phyloP scores from a whole-genome alignment of 2,113 vertebrate genomes.

The Datnioides undecimradiatus region DNA sequence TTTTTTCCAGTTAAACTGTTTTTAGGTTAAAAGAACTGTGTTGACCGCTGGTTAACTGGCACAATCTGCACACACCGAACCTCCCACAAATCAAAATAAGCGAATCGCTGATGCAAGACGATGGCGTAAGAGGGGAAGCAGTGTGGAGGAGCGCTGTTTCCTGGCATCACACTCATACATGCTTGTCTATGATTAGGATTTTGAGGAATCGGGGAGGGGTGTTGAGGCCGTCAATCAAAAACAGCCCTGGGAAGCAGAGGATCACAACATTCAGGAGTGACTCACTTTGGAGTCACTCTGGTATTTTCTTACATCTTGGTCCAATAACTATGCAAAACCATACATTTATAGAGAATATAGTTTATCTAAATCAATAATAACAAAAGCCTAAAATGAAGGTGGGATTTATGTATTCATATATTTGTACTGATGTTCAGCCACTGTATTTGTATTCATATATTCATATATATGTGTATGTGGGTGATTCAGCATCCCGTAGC shows the following conservation, averaged over 20 bases:
- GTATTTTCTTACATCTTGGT: no score
- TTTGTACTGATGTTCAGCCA: no score
- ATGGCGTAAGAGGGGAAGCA: not conserved
- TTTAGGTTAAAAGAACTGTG: not conserved
- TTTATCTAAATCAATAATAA: no score
- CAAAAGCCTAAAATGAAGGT: no score
- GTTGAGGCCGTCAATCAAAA: not conserved
- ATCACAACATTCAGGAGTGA: no score
- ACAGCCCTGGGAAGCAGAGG: not conserved
- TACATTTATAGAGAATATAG: no score
- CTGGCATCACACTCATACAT: constrained; percentile 27
- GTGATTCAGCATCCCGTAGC: no score
- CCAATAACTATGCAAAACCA: no score
- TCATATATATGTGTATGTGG: no score
- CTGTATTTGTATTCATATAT: no score
- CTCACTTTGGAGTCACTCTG: no score
- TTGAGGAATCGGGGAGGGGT: constrained; percentile 32
- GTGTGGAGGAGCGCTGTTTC: constrained; percentile 11
- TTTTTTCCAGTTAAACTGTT: not conserved
- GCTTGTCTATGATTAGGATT: not conserved
- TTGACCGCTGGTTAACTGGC: not conserved
- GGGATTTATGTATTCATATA: no score
- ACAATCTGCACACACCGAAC: not conserved
- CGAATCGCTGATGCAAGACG: not conserved
- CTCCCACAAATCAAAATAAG: not conserved